Percentiles rank a stretch among this genome's conserved stretches.
Conservation (phyloP, 1,140 invertebrate species). For the Ceratina japonica region DNA sequence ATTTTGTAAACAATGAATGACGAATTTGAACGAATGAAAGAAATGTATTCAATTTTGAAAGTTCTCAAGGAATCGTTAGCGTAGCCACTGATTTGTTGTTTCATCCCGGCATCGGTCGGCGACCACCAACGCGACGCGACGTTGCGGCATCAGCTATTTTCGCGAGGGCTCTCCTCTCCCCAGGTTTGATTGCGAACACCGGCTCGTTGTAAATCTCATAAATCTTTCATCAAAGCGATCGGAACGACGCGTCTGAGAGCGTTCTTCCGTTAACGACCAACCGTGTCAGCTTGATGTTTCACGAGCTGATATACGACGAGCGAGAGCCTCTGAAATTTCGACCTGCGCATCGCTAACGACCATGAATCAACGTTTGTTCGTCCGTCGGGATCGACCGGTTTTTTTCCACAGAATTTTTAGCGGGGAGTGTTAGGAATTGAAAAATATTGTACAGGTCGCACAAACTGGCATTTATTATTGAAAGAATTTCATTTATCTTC, state of each 20-base stretch:
- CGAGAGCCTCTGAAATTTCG: too few species aligned
- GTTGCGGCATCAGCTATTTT: slow-evolving; percentile 16
- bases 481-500: too few species aligned
- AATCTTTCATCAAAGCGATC: slow-evolving; percentile 36
- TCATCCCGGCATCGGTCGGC: background rate
- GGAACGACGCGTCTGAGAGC: slow-evolving; percentile 45
- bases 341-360: too few species aligned
- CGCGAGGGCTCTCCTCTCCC: slow-evolving; percentile 1
- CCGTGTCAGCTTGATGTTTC: slow-evolving; percentile 53
- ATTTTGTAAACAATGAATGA: too few species aligned
- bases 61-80: too few species aligned
- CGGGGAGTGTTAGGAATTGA: too few species aligned
- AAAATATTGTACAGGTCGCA: too few species aligned
- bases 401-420: too few species aligned
- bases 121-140: slow-evolving; percentile 1
- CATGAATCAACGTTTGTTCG: too few species aligned
- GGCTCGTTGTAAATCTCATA: slow-evolving; percentile 42
- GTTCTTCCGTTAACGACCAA: slow-evolving; percentile 53
- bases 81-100: slow-evolving; percentile 10
- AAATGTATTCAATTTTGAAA: background rate
- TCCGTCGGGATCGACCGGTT: too few species aligned
- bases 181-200: slow-evolving; percentile 11
- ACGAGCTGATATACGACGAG: background rate
- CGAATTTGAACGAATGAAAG: too few species aligned
- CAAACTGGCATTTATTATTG: too few species aligned